Evolutionary conservation across 2,113 vertebrate species (phyloP), one percentile per base, ranked within the genome.

Genomic region (Cisticola juncidis): DNA sequence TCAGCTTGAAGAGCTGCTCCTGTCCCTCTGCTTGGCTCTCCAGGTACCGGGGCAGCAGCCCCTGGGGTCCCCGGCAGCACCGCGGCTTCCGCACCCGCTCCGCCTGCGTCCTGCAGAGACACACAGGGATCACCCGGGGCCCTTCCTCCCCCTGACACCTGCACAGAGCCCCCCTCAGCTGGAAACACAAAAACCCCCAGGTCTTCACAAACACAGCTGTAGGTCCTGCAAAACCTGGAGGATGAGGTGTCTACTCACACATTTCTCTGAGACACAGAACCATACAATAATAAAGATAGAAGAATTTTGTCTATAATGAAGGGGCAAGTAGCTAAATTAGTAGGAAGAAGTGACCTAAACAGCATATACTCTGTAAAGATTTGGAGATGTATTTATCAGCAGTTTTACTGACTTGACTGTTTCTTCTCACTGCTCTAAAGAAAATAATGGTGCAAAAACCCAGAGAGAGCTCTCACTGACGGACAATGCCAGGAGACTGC

Each of bases 1-100:
- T 99, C 57, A 99, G 98, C 15, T 96, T 98, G 98, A 99, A 99
- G 33, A 99, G 98, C 97, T 99, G 99, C 87, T 99, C 99, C 96
- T 99, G 99, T 20, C 99, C 99, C 31, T 99, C 99, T 0, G 99
- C 99, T 93, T 99, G 99, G 25, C 97, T 98, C 88, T 98, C 96
- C 0, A 98, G 98, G 83, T 99, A 99, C 15, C 99, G 98, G 29
- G 99, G 99, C 76, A 99, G 97, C 50, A 99, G 98, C 31, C 99
- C 99, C 92, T 99, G 99, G 19, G 99, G 99, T 4, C 99, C 99
- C 23, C 98, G 98, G 94, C 99, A 99, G 96, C 99, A 99, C 12
- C 99, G 99, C 0, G 99, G 99, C 84, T 98, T 99, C 92, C 99
- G 97, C 56, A 98, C 98, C 2, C 99, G 97, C 97, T 98, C 98